These are phyloP conservation scores for Megaceryle alcyon DNA, from an alignment of 2,797 vertebrate species.

Conservation along the genomic window DNA sequence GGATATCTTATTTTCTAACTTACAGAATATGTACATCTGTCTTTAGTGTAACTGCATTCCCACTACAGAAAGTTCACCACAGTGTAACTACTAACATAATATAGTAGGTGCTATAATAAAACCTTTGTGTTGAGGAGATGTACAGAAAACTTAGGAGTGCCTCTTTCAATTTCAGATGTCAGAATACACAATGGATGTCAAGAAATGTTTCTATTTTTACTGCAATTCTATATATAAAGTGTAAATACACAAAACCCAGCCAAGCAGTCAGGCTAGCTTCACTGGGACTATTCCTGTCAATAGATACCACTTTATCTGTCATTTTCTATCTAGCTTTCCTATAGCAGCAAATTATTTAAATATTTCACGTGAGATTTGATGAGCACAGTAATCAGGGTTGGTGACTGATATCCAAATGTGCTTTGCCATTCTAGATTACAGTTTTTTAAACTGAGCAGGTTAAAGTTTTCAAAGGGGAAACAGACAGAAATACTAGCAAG, in stretches of 20 bases:
- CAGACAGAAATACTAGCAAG: neutral
- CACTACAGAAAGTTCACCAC: neutral
- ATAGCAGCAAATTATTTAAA: neutral
- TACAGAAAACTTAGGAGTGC: neutral
- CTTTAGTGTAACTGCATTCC: neutral
- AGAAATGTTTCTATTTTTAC: constrained; percentile 23
- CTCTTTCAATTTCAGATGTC: constrained; percentile 31
- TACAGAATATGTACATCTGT: neutral
- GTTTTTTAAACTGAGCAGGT: neutral
- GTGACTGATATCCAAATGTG: neutral
- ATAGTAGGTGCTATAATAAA: neutral
- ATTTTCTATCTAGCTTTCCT: neutral
- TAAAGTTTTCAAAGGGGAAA: neutral
- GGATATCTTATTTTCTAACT: constrained; percentile 18
- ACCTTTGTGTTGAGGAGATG: constrained; percentile 3
- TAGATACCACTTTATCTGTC: neutral
- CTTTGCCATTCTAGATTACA: neutral
- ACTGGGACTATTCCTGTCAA: neutral
- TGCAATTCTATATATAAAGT: neutral
- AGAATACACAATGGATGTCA: neutral
- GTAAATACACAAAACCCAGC: constrained; percentile 4
- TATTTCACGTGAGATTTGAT: neutral
- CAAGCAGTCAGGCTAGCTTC: constrained; percentile 11
- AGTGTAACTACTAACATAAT: constrained; percentile 5
- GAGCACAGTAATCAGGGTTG: neutral